Percentiles rank a stretch among this genome's conserved stretches.
Evolutionary conservation across 2,797 vertebrate genomes (phyloP).

Genomic region (Urophycis tenuis): DNA sequence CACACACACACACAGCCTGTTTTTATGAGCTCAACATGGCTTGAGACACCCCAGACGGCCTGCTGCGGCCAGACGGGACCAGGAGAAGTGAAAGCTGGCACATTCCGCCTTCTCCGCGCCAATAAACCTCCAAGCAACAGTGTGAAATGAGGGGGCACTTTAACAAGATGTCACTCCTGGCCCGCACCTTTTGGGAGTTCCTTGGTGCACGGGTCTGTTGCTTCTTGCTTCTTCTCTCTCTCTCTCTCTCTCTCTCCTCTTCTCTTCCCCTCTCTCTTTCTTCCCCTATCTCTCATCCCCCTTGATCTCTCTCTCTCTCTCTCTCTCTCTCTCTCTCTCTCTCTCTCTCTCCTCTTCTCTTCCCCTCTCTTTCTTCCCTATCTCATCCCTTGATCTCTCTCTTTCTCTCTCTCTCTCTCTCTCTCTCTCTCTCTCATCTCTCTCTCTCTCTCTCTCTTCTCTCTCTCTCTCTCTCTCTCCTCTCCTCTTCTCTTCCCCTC

Average conservation of each 20-base stretch:
- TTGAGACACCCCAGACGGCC: conserved; percentile 48
- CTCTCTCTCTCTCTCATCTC: too few species aligned
- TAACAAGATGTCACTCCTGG: conserved; percentile 47
- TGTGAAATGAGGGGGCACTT: conserved; percentile 55
- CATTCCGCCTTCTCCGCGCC: conserved; percentile 34
- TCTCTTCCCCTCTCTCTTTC: background rate
- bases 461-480: background rate
- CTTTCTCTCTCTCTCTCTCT: too few species aligned
- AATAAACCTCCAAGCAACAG: conserved; percentile 53
- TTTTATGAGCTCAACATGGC: conserved; percentile 49
- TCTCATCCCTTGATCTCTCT: too few species aligned
- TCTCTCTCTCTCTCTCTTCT: background rate
- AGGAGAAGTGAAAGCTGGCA: conserved; percentile 43
- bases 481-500: background rate
- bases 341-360: too few species aligned
- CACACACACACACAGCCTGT: conserved; percentile 17
- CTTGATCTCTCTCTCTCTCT: background rate
- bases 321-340: background rate
- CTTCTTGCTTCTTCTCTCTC: background rate
- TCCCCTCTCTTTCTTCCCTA: too few species aligned
- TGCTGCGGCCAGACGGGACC: conserved; percentile 18
- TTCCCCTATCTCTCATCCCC: background rate
- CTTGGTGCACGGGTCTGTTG: background rate
- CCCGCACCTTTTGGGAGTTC: conserved; percentile 27
- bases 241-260: background rate